Evolutionary conservation across 1,140 invertebrate genomes (phyloP).

Genomic region (Aphidius ervi): DNA sequence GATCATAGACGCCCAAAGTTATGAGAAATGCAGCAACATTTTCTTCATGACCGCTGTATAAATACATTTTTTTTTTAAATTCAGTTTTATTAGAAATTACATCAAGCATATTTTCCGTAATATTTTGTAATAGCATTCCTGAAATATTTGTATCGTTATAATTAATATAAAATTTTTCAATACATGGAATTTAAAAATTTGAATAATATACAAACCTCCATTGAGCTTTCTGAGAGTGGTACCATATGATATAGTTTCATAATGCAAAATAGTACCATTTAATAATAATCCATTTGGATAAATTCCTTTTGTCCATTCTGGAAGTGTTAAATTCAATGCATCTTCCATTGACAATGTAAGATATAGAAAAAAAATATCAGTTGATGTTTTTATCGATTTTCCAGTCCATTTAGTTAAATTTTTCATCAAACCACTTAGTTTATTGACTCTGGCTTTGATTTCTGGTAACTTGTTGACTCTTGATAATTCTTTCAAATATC

Average conservation of each 20-base stretch:
- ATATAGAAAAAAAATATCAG: slow-evolving; percentile 29
- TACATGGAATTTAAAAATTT: too few species aligned
- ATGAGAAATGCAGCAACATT: slow-evolving; percentile 64
- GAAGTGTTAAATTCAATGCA: slow-evolving; percentile 30
- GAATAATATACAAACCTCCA: slow-evolving; percentile 36
- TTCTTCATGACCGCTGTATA: slow-evolving; percentile 68
- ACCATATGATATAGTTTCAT: slow-evolving; percentile 45
- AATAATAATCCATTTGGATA: slow-evolving; percentile 29
- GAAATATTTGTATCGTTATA: too few species aligned
- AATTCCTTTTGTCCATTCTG: slow-evolving; percentile 33
- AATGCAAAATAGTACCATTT: slow-evolving; percentile 38
- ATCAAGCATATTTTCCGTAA: slow-evolving; percentile 48
- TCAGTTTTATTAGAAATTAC: slow-evolving; percentile 40
- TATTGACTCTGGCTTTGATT: slow-evolving; percentile 10
- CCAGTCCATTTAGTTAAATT: slow-evolving; percentile 31
- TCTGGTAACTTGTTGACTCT: slow-evolving; percentile 12
- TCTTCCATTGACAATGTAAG: slow-evolving; percentile 30
- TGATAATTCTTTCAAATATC: slow-evolving; percentile 23
- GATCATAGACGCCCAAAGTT: slow-evolving; percentile 60
- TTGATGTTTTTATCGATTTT: slow-evolving; percentile 25
- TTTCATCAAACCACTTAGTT: slow-evolving; percentile 20
- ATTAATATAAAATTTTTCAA: too few species aligned
- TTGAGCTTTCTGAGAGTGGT: slow-evolving; percentile 44
- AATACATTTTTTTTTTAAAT: slow-evolving; percentile 51
- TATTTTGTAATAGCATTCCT: slow-evolving; percentile 53